Evolutionary conservation across 2,888 invertebrate species (phyloP), one percentile per base, ranked within the genome.

Genomic region (Tipula confusa): DNA sequence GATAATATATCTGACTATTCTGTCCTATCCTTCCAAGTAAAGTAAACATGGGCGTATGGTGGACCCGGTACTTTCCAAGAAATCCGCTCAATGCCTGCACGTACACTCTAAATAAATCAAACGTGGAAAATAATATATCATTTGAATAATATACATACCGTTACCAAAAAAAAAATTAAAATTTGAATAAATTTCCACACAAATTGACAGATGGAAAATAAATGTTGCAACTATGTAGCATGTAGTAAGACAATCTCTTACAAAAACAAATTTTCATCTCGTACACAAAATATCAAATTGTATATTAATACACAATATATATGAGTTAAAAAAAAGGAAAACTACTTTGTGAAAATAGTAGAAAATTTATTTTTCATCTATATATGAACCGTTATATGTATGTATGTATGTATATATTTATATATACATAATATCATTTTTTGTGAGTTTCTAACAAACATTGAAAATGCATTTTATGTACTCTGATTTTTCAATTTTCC

Each of bases 291-390:
- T 64, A 64, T 24, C 64, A 64, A 64, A 64, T 64, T 18, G 38
- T 38, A 38, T 38, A 11, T 38, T n/a, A 38, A 9, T 24, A 24
- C 18, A 24, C 24, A n/a, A 43, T 1, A 43, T n/a, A 2, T 1
- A 24, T 18, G 11, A 64, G 64, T 18, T 64, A 64, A 64, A 24
- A 64, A 13, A 64, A 9, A 9, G 64, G 24, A 64, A 64, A 64
- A 64, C 64, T 64, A 64, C 64, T 64, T 64, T 64, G 64, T 64
- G 64, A 64, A 64, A 64, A 64, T n/a, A 43, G 24, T 64, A 24
- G 2, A 64, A 64, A 64, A 64, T 64, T 64, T 24, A 64, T 64
- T 64, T 64, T 64, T 24, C 64, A 64, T 43, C 43, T 9, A 24
- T 48, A 18, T 18, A 48, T 48, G 48, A 48, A 18, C 48, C 64